These are phyloP conservation scores for Elymnias hypermnestra DNA, from an alignment of 1,140 invertebrate genomes.

Conservation along the genomic window DNA sequence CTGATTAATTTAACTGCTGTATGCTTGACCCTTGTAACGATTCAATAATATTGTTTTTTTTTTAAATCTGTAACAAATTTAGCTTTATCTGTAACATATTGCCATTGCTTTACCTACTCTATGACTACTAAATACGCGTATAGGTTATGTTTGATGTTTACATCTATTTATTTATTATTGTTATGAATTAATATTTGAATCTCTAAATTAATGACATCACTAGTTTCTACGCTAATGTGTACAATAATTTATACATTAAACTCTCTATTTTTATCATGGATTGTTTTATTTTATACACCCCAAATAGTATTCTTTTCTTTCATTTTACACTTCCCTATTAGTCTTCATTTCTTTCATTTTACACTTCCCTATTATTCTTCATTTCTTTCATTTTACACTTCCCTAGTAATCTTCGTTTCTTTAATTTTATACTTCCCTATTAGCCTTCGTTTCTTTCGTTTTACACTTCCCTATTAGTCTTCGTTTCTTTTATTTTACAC, in stretches of 20 bases:
- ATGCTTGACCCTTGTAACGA: neutral
- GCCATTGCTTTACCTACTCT: neutral
- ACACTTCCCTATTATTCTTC: too few species aligned
- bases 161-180: neutral
- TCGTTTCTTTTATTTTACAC: too few species aligned
- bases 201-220: slow-evolving; percentile 18
- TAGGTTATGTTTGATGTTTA: slow-evolving; percentile 1
- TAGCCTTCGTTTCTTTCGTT: too few species aligned
- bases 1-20: neutral
- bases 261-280: slow-evolving; percentile 17
- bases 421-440: too few species aligned
- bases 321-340: too few species aligned
- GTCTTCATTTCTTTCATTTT: too few species aligned
- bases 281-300: slow-evolving; percentile 19
- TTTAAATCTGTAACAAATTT: too few species aligned
- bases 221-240: slow-evolving; percentile 17
- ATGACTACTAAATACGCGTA: neutral
- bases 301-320: too few species aligned
- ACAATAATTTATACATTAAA: slow-evolving; percentile 25
- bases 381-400: too few species aligned
- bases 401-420: too few species aligned
- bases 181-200: slow-evolving; percentile 11
- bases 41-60: too few species aligned
- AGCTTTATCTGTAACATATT: neutral
- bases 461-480: too few species aligned